phyloP scores from a whole-genome alignment of 2,888 invertebrate species.

The Parnassius orleans region DNA sequence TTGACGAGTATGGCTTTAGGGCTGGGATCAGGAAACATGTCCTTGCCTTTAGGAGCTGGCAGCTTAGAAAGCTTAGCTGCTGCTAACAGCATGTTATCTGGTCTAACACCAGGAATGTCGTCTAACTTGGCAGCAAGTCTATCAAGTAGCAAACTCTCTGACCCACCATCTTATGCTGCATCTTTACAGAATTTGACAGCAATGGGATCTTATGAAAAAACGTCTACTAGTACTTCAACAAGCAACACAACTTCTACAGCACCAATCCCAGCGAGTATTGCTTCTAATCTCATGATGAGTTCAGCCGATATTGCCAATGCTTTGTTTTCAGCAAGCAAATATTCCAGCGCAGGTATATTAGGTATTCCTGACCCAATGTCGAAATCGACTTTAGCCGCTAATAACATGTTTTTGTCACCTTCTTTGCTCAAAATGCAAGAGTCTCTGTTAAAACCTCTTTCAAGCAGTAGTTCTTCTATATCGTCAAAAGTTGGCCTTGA shows the following conservation, averaged over 20 bases:
- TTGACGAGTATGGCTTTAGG: slow-evolving; percentile 77
- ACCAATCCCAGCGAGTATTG: slow-evolving; percentile 76
- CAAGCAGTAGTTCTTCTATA: slow-evolving; percentile 80
- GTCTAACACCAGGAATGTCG: slow-evolving; percentile 65
- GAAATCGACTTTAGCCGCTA: slow-evolving; percentile 87
- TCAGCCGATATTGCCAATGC: slow-evolving; percentile 84
- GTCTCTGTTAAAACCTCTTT: slow-evolving; percentile 80
- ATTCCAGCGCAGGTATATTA: slow-evolving; percentile 82
- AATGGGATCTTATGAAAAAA: slow-evolving; percentile 67
- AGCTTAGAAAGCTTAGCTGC: slow-evolving; percentile 74
- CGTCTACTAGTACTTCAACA: slow-evolving; percentile 73
- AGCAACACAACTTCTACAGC: slow-evolving; percentile 72
- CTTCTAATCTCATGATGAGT: slow-evolving; percentile 83
- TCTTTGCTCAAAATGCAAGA: slow-evolving; percentile 87
- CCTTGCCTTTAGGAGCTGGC: slow-evolving; percentile 63
- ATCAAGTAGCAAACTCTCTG: slow-evolving; percentile 65
- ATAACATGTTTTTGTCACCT: slow-evolving; percentile 89
- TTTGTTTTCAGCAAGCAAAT: slow-evolving; percentile 84
- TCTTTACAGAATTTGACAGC: slow-evolving; percentile 69
- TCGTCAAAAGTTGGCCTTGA: slow-evolving; percentile 69
- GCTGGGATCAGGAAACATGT: slow-evolving; percentile 66
- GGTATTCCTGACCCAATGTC: slow-evolving; percentile 89
- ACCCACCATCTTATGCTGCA: slow-evolving; percentile 72
- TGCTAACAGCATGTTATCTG: slow-evolving; percentile 72
- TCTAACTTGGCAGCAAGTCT: slow-evolving; percentile 68